phyloP scores from a whole-genome alignment of 2,888 invertebrate genomes.

The Plagodis dolabraria region DNA sequence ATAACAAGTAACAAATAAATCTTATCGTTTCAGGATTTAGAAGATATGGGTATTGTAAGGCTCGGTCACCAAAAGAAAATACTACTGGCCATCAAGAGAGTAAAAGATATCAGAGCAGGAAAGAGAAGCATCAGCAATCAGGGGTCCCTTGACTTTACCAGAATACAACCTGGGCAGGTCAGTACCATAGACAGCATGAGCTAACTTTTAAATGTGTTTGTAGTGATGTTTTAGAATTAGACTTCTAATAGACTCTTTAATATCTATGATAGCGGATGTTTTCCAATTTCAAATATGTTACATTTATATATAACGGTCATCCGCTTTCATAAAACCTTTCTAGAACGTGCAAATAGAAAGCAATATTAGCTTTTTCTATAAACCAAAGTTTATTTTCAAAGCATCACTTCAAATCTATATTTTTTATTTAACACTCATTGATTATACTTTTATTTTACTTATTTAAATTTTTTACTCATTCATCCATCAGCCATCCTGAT shows the following conservation, averaged over 20 bases:
- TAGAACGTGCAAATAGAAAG: constrained; percentile 51
- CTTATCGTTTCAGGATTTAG: constrained; percentile 88
- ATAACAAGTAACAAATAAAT: neutral
- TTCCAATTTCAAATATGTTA: neutral
- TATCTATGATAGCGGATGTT: constrained; percentile 57
- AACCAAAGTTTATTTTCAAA: constrained; percentile 57
- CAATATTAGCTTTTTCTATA: constrained; percentile 52
- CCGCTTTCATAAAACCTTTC: constrained; percentile 55
- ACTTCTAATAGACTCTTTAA: constrained; percentile 27
- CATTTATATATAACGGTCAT: constrained; percentile 29
- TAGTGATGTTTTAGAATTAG: constrained; percentile 76
- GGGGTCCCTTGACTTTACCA: constrained; percentile 76
- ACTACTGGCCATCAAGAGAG: constrained; percentile 97
- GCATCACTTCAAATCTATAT: constrained; percentile 70
- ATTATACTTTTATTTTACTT: constrained; percentile 46
- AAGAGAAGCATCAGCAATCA: constrained; percentile 87
- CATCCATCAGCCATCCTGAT: constrained; percentile 54
- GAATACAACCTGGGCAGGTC: constrained; percentile 80
- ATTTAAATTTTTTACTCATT: constrained; percentile 53
- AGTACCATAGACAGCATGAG: constrained; percentile 46
- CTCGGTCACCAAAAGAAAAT: constrained; percentile 99
- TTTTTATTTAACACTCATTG: constrained; percentile 42
- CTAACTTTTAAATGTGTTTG: constrained; percentile 52
- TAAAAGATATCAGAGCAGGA: constrained; percentile 96
- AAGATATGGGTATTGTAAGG: constrained; percentile 97